These are phyloP conservation scores for Lordiphosa mommai DNA, from an alignment of 1,140 invertebrate species.

Conservation along the genomic window DNA sequence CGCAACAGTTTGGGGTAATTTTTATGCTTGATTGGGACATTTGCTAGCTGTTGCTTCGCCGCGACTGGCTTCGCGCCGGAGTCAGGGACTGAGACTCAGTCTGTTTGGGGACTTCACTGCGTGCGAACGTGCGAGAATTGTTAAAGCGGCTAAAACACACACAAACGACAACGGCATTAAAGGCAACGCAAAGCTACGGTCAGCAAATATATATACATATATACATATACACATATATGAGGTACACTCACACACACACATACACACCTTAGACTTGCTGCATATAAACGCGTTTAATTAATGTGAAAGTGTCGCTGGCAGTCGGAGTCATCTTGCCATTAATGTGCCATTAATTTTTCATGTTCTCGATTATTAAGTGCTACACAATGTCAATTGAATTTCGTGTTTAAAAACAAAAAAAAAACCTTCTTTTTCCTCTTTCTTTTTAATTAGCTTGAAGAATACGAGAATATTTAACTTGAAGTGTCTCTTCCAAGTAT, in stretches of 20 bases:
- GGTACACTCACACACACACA: constrained; percentile 34
- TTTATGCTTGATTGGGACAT: constrained; percentile 51
- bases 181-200: constrained; percentile 23
- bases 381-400: constrained; percentile 49
- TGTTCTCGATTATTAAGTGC: constrained; percentile 58
- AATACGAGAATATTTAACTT: too few species aligned
- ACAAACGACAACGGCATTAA: constrained; percentile 1
- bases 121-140: constrained; percentile 57
- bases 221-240: constrained; percentile 7
- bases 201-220: constrained; percentile 20
- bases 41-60: constrained; percentile 71
- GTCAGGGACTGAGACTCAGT: constrained; percentile 42
- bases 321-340: constrained; percentile 19
- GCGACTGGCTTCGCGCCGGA: constrained; percentile 32
- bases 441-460: not conserved
- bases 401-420: not conserved
- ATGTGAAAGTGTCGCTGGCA: constrained; percentile 61
- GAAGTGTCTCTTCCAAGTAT: too few species aligned
- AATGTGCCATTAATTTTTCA: constrained; percentile 61
- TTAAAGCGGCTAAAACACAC: constrained; percentile 17
- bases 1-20: constrained; percentile 71
- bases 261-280: constrained; percentile 17
- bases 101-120: constrained; percentile 70
- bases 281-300: constrained; percentile 74
- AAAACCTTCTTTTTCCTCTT: constrained; percentile 1